A percentile compares a stretch with the other conserved stretches of the same genome.
phyloP scores from a whole-genome alignment of 37 sponge, comb jelly and placozoan species.

The Beroe forskalii region DNA sequence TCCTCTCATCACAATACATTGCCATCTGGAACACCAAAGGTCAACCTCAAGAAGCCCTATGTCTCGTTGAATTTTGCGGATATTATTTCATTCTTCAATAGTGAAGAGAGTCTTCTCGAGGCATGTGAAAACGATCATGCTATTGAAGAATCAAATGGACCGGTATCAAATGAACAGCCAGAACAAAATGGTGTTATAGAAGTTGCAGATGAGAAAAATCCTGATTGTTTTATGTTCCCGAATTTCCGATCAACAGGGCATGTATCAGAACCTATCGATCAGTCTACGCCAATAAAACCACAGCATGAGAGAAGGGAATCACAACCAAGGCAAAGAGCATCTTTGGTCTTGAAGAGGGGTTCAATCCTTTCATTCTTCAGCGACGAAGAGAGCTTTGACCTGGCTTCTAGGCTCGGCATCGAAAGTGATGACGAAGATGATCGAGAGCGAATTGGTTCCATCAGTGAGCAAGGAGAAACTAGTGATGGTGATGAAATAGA shows the following conservation, averaged over 20 bases:
- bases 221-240: not conserved
- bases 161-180: not conserved
- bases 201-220: not conserved
- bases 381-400: slow-evolving; percentile 8
- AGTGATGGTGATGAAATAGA: not conserved
- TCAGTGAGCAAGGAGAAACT: not conserved
- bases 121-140: not conserved
- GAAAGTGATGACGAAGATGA: not conserved
- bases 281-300: not conserved
- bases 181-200: not conserved
- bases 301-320: not conserved
- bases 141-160: not conserved
- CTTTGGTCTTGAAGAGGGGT: not conserved
- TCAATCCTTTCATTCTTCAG: slow-evolving; percentile 33
- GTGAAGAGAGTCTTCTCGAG: slow-evolving; percentile 36
- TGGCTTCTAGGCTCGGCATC: not conserved
- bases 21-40: not conserved
- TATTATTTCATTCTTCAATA: slow-evolving; percentile 28
- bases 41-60: not conserved
- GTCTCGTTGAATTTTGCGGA: slow-evolving; percentile 19
- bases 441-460: not conserved
- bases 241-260: not conserved
- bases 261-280: not conserved
- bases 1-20: not conserved
- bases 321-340: not conserved